Base-by-base conservation (phyloP, 2,888 invertebrate genomes). In the Rotaria magnacalcarata region DNA sequence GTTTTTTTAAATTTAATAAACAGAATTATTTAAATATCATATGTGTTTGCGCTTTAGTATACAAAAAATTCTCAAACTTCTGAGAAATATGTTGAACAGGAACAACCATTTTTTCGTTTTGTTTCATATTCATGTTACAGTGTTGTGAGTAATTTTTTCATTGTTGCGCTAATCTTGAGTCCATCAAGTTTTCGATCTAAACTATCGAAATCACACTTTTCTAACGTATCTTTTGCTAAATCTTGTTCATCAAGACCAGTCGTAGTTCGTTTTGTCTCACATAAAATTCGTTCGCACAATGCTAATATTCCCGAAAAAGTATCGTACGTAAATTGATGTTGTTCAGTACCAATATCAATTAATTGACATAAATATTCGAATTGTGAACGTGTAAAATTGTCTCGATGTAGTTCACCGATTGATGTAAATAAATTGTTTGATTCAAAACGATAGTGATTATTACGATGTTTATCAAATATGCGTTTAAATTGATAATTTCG, bases 171-270 rank as follows among this genome's bases (percentile, higher is more conserved):
- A 47, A 80, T 80, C 47, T 0, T 24, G n/a, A 80, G 41, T 47
- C 80, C 80, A n/a, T 80, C 80, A n/a, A 80, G 80, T 80, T 80
- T 80, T 43, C 80, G 24, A 24, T 47, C 11, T n/a, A 80, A 47
- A n/a, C 24, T 14, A 47, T 80, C 43, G 24, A 80, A 80, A 80
- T 80, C 80, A 80, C 80, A 80, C 47, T 47, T 80, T 47, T 80
- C 80, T 80, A 80, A n/a, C 4, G n/a, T 19, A 80, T 80, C 80
- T 47, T 80, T 80, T 14, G 3, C 47, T 47, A 80, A 47, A 41
- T 80, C 80, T 6, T 41, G 27, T 41, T 80, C 80, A 41, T 43
- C 43, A 47, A 24, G 7, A 47, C 41, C 47, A 47, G 24, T 80
- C 24, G 24, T 3, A 47, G 24, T 1, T 41, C 24, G 21, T n/a